Evolutionary conservation across 2,797 vertebrate species (phyloP).

Genomic region (Phalloptychus januarius): DNA sequence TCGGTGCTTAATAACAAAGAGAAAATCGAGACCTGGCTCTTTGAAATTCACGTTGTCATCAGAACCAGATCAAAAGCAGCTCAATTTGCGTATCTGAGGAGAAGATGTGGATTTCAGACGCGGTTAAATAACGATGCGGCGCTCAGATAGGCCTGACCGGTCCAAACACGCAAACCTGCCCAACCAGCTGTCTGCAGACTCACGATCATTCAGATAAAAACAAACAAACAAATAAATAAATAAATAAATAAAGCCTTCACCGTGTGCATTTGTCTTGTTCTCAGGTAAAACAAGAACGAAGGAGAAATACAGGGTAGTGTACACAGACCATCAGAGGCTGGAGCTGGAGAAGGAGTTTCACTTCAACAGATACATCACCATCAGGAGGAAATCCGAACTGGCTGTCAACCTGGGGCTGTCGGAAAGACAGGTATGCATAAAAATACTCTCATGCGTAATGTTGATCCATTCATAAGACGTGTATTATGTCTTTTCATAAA

Average conservation of each 20-base stretch:
- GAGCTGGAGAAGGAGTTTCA: slow-evolving; percentile 98
- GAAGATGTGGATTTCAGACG: slow-evolving; percentile 59
- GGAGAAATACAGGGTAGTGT: slow-evolving; percentile 96
- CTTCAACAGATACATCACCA: slow-evolving; percentile 95
- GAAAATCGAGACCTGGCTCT: slow-evolving; percentile 60
- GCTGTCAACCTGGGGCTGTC: slow-evolving; percentile 93
- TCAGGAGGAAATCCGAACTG: slow-evolving; percentile 93
- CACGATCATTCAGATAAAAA: background rate
- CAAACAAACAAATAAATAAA: background rate
- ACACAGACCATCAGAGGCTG: slow-evolving; percentile 94
- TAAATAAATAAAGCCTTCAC: background rate
- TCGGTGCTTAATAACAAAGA: slow-evolving; percentile 84
- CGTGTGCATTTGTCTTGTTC: slow-evolving; percentile 1
- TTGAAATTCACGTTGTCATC: slow-evolving; percentile 85
- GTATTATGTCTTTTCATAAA: background rate
- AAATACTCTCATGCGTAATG: background rate
- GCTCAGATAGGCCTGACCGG: slow-evolving; percentile 60
- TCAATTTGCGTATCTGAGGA: slow-evolving; percentile 72
- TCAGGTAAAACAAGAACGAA: slow-evolving; percentile 97
- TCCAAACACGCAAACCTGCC: slow-evolving; percentile 52
- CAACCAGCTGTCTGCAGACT: slow-evolving; percentile 17
- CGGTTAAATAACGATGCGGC: slow-evolving; percentile 57
- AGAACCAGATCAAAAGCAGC: slow-evolving; percentile 81
- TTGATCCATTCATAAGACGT: background rate
- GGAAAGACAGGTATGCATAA: slow-evolving; percentile 91